These are phyloP conservation scores for Stegophylla sp. DNA, from an alignment of 2,888 invertebrate genomes.

Conservation along the genomic window DNA sequence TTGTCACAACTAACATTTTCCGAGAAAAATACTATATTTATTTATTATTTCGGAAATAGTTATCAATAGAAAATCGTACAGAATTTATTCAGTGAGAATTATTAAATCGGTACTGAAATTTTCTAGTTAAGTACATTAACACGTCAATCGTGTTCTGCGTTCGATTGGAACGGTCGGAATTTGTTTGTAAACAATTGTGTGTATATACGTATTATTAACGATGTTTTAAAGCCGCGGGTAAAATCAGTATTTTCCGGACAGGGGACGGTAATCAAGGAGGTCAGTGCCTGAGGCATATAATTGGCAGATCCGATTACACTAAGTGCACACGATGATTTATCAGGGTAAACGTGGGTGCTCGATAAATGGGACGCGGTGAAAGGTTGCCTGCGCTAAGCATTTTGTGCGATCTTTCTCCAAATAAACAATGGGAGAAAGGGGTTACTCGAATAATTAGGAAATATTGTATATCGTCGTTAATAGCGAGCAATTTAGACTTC, in stretches of 20 bases:
- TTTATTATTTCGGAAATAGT: too few species aligned
- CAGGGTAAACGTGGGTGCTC: background rate
- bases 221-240: background rate
- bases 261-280: slow-evolving; percentile 13
- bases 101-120: too few species aligned
- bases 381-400: slow-evolving; percentile 24
- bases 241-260: slow-evolving; percentile 3
- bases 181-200: background rate
- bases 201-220: background rate
- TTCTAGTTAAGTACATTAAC: too few species aligned
- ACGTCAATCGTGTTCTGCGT: too few species aligned
- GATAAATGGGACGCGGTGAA: slow-evolving; percentile 19
- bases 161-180: background rate
- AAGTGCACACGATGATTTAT: slow-evolving; percentile 45
- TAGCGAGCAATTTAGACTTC: slow-evolving; percentile 23
- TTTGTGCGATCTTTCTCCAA: slow-evolving; percentile 15
- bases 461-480: slow-evolving; percentile 22
- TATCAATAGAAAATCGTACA: too few species aligned
- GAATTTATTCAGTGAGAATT: too few species aligned
- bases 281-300: background rate
- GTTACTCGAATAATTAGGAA: slow-evolving; percentile 35
- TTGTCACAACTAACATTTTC: too few species aligned
- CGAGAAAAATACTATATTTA: too few species aligned
- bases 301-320: slow-evolving; percentile 34
- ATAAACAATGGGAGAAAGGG: slow-evolving; percentile 27